Base-by-base conservation (phyloP, 2,888 invertebrate genomes). In the Lasioglossum figueresi region DNA sequence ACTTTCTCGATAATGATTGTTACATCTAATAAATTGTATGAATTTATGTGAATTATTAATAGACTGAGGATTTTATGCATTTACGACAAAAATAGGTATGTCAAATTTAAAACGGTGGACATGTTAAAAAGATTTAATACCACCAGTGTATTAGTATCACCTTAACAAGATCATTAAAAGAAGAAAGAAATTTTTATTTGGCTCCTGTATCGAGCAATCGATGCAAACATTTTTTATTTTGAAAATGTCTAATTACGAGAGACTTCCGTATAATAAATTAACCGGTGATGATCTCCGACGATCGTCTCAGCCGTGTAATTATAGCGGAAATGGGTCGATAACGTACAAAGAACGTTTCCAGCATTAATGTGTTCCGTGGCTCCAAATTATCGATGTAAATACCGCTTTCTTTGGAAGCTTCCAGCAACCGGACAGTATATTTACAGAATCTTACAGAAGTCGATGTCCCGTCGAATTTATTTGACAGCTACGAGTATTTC, bases 181-280 rank as follows among this genome's bases (percentile, higher is more conserved):
- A n/a, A n/a, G n/a, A n/a, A n/a, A n/a, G n/a, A n/a, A n/a, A n/a
- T n/a, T n/a, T n/a, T n/a, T n/a, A n/a, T n/a, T n/a, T n/a, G n/a
- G n/a, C n/a, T n/a, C n/a, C n/a, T n/a, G n/a, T n/a, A n/a, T n/a
- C n/a, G n/a, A n/a, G n/a, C n/a, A n/a, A n/a, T n/a, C n/a, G n/a
- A n/a, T n/a, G n/a, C n/a, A n/a, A n/a, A n/a, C n/a, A n/a, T n/a
- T n/a, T n/a, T n/a, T n/a, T n/a, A n/a, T n/a, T n/a, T n/a, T n/a
- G n/a, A n/a, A n/a, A 52, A 59, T 59, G 27, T 27, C 5, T 79
- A 79, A 81, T 84, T 59, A 59, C 31, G 31, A 43, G 77, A 63
- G 52, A 82, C 77, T 82, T 77, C 79, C 77, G 14, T 63, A 43
- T 34, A 52, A 31, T 43, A 10, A 63, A 14, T 59, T 27, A 73